Conservation (phyloP, 2,113 vertebrate species). For the Chloebia gouldiae region DNA sequence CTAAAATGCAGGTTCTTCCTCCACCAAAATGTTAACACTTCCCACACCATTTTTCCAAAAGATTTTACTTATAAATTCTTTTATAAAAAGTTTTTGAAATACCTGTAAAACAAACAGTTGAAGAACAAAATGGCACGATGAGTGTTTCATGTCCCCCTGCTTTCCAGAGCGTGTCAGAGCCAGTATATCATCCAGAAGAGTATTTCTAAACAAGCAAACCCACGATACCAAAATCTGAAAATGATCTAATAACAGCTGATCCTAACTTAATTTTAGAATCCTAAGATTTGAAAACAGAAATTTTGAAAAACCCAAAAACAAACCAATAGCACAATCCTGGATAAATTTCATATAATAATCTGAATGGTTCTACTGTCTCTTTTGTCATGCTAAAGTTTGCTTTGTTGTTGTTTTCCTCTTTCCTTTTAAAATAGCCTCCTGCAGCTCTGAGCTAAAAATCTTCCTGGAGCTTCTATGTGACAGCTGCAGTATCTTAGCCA, state of each 20-base stretch:
- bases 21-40: background rate
- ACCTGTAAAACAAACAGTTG: background rate
- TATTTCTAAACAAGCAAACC: background rate
- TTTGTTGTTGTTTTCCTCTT: constrained; percentile 33
- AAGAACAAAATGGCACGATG: background rate
- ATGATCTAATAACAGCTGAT: background rate
- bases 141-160: background rate
- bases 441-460: constrained; percentile 48
- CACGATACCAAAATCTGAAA: background rate
- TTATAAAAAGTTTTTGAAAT: background rate
- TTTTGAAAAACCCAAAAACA: background rate
- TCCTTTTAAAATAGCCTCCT: constrained; percentile 44
- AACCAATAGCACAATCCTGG: background rate
- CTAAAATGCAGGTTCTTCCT: background rate
- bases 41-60: background rate
- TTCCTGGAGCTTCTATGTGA: constrained; percentile 45
- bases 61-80: background rate
- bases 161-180: background rate
- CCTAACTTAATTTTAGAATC: background rate
- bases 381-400: background rate
- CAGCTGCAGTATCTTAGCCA: constrained; percentile 67
- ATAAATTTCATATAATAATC: background rate
- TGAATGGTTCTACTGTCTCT: background rate
- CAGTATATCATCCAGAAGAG: accelerated
- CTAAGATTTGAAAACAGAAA: background rate